Conservation (phyloP, 2,888 invertebrate species). For the Drosophila mayaguana region DNA sequence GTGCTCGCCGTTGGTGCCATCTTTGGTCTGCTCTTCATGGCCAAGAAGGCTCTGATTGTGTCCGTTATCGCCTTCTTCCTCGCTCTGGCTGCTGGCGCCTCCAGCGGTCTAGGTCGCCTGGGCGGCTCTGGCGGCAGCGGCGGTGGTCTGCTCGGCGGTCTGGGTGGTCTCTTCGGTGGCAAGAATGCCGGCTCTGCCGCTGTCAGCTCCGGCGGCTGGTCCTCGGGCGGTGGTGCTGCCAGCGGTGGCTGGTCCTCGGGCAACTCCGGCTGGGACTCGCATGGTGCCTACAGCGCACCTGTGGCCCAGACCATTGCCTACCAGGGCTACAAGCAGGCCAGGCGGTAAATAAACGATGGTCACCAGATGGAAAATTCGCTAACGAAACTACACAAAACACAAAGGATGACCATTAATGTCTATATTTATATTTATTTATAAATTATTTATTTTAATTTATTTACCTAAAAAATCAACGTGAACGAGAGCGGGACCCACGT, state of each 20-base stretch:
- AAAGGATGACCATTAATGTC: conserved; percentile 71
- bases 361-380: conserved; percentile 66
- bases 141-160: conserved; percentile 79
- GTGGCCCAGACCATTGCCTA: conserved; percentile 86
- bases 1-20: conserved; percentile 86
- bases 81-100: conserved; percentile 86
- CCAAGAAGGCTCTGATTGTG: conserved; percentile 88
- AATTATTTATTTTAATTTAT: conserved; percentile 85
- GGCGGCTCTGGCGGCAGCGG: conserved; percentile 76
- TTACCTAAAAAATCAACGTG: conserved; percentile 72
- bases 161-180: conserved; percentile 83
- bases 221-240: conserved; percentile 78
- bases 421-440: conserved; percentile 82
- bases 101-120: conserved; percentile 80
- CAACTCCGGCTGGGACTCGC: conserved; percentile 84
- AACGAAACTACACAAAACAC: conserved; percentile 11
- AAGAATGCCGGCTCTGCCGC: conserved; percentile 75
- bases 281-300: conserved; percentile 86
- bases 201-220: conserved; percentile 74
- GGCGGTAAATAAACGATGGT: conserved; percentile 77
- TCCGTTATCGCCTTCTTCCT: conserved; percentile 87
- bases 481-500: conserved; percentile 57
- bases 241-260: conserved; percentile 81
- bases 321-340: conserved; percentile 85
- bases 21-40: conserved; percentile 87